Evolutionary conservation across 2,113 vertebrate species (phyloP), one percentile per base, ranked within the genome.

Genomic region (Heterotis niloticus): DNA sequence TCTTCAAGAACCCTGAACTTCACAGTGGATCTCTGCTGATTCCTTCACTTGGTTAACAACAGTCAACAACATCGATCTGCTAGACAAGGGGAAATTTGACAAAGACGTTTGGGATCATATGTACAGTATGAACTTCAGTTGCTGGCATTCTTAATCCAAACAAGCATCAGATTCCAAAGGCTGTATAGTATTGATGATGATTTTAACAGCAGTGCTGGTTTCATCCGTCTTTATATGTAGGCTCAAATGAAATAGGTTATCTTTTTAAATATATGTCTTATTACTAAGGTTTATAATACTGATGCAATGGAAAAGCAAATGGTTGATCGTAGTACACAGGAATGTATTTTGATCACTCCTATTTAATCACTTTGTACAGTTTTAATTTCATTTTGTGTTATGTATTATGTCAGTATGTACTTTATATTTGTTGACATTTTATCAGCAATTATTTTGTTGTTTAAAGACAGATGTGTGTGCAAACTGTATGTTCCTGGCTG

Each of bases 321-420:
- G 26, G 79, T 86, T 86, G 67, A 70, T 89, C 85, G 85, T 83
- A 81, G 87, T 90, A 86, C 85, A 88, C 84, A 84, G 86, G 87
- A 92, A 90, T 91, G 87, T 90, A 91, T 92, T 89, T 82, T 83
- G 88, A 87, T 86, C 84, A 91, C 85, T 91, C 64, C 87, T 92
- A 88, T 92, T 89, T 91, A 90, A 91, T 90, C 91, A 81, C 85
- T 85, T 76, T 92, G 89, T 92, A 91, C 88, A 92, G 84, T 88
- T 87, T 80, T 82, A 68, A 81, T 85, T 76, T 81, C 34, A n/a
- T 78, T 29, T 70, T 75, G n/a, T 71, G 76, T 81, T 83, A 64
- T 64, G 44, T 82, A 76, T 66, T 73, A 28, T 77, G 79, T 62
- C 24, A 83, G 56, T 81, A 62, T 81, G 28, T 82, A 24, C 66